These are phyloP conservation scores for Nothobranchius kuhntae DNA, from an alignment of 2,113 vertebrate species.

Conservation along the genomic window DNA sequence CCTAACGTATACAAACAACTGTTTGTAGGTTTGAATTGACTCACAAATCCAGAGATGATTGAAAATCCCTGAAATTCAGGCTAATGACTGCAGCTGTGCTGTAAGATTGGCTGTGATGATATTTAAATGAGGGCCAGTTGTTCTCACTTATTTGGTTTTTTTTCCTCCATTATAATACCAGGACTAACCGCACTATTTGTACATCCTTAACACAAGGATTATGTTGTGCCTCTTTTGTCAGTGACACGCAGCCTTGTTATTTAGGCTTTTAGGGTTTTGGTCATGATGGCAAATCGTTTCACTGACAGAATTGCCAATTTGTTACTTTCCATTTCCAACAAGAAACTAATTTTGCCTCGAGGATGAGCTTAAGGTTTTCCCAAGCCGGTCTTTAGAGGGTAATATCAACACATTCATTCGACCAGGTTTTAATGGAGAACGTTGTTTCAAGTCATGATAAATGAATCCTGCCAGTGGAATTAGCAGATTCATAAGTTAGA, in stretches of 20 bases:
- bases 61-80: background rate
- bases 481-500: no score
- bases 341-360: background rate
- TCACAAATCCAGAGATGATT: background rate
- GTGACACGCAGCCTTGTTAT: background rate
- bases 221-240: background rate
- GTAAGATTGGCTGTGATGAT: background rate
- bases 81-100: constrained; percentile 1
- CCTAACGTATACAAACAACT: background rate
- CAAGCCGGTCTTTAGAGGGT: no score
- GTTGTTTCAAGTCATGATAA: no score
- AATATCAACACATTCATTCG: no score
- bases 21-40: background rate
- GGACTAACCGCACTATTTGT: background rate
- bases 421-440: no score
- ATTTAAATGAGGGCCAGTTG: background rate
- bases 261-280: background rate
- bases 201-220: background rate
- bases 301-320: constrained; percentile 2
- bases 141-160: background rate
- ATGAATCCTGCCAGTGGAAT: no score
- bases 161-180: background rate
- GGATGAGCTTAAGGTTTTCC: background rate
- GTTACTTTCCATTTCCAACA: background rate
- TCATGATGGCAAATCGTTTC: constrained; percentile 1